Base-by-base conservation (phyloP, 2,113 vertebrate genomes). In the Zingel zingel region DNA sequence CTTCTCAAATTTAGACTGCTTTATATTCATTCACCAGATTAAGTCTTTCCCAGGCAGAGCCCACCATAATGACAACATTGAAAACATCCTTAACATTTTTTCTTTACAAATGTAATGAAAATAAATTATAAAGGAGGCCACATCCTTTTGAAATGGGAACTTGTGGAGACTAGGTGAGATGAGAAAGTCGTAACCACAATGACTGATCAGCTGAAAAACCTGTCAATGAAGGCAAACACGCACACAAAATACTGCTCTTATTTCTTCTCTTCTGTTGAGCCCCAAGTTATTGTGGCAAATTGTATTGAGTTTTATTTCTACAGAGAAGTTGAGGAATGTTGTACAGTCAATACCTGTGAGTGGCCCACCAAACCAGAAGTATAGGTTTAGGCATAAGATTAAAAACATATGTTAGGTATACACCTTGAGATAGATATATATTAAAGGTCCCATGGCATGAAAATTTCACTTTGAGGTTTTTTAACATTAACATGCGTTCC, bases 1-100 rank as follows among this genome's bases (percentile, higher is more conserved):
- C 97, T 98, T 92, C 11, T 75, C 57, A 50, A 15, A 70, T n/a
- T 77, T 63, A 59, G 4, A 47, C 21, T 47, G 23, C 33, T 72
- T 25, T 43, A 30, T 15, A 30, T 67, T 73, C 1, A 53, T 59
- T 50, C 10, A 51, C 10, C 21, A 50, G 53, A 57, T 50, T 23
- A 67, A 77, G 64, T 23, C 2, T 45, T 74, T 19, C 21, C 10
- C 16, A 21, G 13, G 54, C 63, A 58, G 43, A 67, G n/a, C n/a
- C 25, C 18, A 3, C 54, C 47, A 2, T 7, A 45, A 2, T 7
- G 53, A 45, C n/a, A 23, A 1, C 2, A 27, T 11, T 47, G 4
- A 7, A 45, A 72, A 19, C 36, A 13, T 25, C 33, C 33, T 57
- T 39, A 53, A 54, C 21, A 54, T 50, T 66, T 67, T 27, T 50